Conservation (phyloP, 2,797 vertebrate genomes). For the Ateles fusciceps region DNA sequence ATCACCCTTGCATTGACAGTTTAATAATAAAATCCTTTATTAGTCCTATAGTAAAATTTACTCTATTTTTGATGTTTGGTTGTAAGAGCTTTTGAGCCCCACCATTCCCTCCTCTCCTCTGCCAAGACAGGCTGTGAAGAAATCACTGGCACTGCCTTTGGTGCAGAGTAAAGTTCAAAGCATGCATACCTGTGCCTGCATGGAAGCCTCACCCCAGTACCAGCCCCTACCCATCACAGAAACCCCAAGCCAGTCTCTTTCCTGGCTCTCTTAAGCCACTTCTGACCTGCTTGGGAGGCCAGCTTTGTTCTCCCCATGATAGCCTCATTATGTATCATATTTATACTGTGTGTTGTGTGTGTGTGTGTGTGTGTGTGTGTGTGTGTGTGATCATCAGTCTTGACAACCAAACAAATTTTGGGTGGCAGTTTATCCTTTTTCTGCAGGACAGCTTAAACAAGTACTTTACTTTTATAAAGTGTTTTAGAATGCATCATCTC, state of each 20-base stretch:
- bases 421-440: not conserved
- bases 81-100: not conserved
- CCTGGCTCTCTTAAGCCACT: not conserved
- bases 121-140: not conserved
- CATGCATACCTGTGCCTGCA: fast-evolving
- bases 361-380: not conserved
- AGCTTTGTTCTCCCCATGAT: not conserved
- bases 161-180: not conserved
- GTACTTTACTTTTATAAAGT: not conserved
- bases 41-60: not conserved
- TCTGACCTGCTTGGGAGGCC: not conserved
- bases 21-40: not conserved
- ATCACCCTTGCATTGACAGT: not conserved
- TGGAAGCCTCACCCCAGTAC: not conserved
- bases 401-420: not conserved
- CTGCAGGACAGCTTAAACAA: not conserved
- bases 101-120: fast-evolving
- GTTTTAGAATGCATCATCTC: not conserved
- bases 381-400: not conserved
- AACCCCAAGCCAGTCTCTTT: not conserved
- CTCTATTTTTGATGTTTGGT: not conserved
- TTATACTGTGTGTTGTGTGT: no score
- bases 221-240: not conserved
- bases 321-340: not conserved
- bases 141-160: not conserved